Conservation (phyloP, 2,888 invertebrate genomes). For the Hoplodrina ambigua region DNA sequence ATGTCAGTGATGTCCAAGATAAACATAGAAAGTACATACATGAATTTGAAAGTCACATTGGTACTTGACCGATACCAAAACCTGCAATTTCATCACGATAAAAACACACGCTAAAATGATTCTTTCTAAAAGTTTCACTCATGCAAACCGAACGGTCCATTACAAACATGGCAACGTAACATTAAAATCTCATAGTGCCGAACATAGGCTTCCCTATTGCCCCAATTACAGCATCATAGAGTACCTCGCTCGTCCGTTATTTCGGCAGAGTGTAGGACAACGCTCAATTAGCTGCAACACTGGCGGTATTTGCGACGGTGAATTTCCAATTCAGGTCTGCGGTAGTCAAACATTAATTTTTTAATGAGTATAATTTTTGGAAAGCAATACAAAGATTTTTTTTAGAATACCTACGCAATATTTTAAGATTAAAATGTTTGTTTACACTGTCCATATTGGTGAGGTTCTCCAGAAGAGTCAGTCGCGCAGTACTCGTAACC, state of each 20-base stretch:
- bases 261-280: conserved; percentile 27
- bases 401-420: no score
- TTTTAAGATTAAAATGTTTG: no score
- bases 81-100: neutral
- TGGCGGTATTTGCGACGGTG: conserved; percentile 29
- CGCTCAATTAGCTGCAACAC: conserved; percentile 47
- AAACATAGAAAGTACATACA: no score
- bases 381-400: no score
- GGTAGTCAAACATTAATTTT: conserved; percentile 29
- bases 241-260: conserved; percentile 33
- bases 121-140: no score
- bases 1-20: no score
- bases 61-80: neutral
- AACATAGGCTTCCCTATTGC: conserved; percentile 25
- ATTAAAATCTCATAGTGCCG: conserved; percentile 22
- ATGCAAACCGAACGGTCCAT: neutral
- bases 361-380: neutral
- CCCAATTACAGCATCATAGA: conserved; percentile 35
- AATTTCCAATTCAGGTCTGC: conserved; percentile 29
- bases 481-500: no score
- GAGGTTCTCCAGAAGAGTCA: no score
- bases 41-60: no score
- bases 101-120: no score
- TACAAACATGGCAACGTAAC: neutral
- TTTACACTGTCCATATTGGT: no score